phyloP scores from a whole-genome alignment of 2,113 vertebrate genomes.

The Macquaria ambigua region DNA sequence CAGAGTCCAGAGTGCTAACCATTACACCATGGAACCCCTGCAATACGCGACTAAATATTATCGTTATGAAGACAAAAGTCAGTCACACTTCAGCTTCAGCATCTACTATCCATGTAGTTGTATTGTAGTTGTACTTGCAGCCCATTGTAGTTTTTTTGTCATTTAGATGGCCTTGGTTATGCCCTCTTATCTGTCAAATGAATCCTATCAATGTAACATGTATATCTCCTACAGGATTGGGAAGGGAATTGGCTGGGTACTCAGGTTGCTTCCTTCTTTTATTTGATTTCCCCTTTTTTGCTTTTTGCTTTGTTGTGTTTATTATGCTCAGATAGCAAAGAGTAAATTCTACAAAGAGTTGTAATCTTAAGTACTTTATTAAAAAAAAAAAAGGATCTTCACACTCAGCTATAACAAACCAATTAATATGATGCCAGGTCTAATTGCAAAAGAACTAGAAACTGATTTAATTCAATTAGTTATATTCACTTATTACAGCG shows the following conservation, averaged over 20 bases:
- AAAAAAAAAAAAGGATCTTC: neutral
- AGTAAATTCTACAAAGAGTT: neutral
- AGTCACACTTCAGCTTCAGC: too few species aligned
- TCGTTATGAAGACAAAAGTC: too few species aligned
- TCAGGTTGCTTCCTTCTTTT: neutral
- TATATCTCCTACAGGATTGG: neutral
- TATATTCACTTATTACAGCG: neutral
- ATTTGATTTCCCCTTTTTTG: neutral
- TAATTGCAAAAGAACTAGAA: neutral
- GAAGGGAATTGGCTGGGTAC: neutral
- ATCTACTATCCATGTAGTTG: too few species aligned
- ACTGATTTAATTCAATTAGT: neutral
- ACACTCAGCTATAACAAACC: neutral
- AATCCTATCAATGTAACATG: neutral
- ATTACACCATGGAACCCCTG: conserved; percentile 88
- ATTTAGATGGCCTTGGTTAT: neutral
- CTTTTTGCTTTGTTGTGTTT: neutral
- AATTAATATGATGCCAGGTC: neutral
- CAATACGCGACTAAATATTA: rapidly evolving
- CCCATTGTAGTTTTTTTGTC: too few species aligned
- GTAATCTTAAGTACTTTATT: conserved; percentile 3
- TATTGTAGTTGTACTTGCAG: too few species aligned
- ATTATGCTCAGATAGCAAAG: neutral
- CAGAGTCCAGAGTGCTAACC: conserved; percentile 91
- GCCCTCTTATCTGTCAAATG: neutral